Base-by-base conservation (phyloP, 92 coral and sea anemone species). In the Meandrina meandrites region DNA sequence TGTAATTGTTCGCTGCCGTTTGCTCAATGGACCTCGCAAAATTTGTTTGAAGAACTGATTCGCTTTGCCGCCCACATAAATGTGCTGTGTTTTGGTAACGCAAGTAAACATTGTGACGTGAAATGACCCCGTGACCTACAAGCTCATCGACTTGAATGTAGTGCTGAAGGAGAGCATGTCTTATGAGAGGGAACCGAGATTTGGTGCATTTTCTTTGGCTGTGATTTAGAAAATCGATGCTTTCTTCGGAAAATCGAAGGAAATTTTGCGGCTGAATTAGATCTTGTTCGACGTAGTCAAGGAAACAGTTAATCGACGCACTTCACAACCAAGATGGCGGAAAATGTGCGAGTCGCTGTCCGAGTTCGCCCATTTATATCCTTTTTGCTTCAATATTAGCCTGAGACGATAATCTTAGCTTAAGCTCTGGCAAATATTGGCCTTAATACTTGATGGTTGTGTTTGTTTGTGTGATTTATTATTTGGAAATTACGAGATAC, bases 301-400 rank as follows among this genome's bases (percentile, higher is more conserved):
- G 87, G 87, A 84, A 58, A 84, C 80, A 48, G 31, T 18, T 0
- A 31, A 2, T 37, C 1, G 22, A 9, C 28, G 10, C 69, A 17
- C 75, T n/a, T 36, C 45, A 27, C 78, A 68, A 47, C 40, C 64
- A 88, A 82, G 62, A 96, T 96, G 98, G 98, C 95, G 89, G 98
- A 96, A 73, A 96, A 94, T 83, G 98, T 96, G 62, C 90, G 86
- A 69, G 98, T 96, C 5, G 98, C 98, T 2, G 98, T 96, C 36
- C 92, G 98, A 30, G 98, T 96, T 36, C 91, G 98, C 75, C 98
- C 98, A 86, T 96, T 96, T 78, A 94, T 96, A 96, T 96, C 98
- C 98, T 96, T 92, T 81, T 31, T 36, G 30, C 24, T 34, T 77
- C 60, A 13, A 47, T 32, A 19, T 24, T 32, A 15, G 64, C 13